These are phyloP conservation scores for Bugulina stolonifera DNA, from an alignment of 2,888 invertebrate genomes.

Conservation along the genomic window DNA sequence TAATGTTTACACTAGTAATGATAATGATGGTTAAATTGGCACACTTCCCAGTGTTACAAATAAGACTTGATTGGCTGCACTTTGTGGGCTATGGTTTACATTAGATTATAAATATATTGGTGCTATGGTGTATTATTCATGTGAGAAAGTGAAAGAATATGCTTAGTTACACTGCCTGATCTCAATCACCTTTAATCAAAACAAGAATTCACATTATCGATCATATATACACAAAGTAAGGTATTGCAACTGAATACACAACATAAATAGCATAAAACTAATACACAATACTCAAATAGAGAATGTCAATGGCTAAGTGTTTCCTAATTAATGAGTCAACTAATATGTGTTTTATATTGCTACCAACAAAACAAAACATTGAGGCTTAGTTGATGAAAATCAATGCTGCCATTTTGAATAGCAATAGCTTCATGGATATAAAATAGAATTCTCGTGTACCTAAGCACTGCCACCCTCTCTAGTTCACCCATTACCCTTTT, in stretches of 20 bases:
- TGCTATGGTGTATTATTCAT: too few relatives aligned
- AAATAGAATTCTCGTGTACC: background rate
- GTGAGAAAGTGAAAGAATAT: too few relatives aligned
- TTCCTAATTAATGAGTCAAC: constrained; percentile 17
- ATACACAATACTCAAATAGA: background rate
- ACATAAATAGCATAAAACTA: background rate
- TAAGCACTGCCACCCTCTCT: background rate
- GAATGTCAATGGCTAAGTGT: background rate
- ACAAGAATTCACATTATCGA: background rate
- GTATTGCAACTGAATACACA: background rate
- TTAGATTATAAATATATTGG: too few relatives aligned
- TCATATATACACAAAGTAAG: background rate
- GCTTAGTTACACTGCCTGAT: too few relatives aligned
- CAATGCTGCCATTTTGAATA: background rate
- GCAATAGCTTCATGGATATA: background rate
- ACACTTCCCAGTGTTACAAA: too few relatives aligned
- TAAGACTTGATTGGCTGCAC: too few relatives aligned
- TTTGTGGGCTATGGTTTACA: too few relatives aligned
- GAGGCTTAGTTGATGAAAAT: background rate
- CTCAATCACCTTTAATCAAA: background rate
- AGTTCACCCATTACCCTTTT: constrained; percentile 2
- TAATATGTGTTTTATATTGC: background rate
- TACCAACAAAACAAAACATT: background rate
- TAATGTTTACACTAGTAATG: background rate
- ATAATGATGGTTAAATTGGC: too few relatives aligned